phyloP scores from a whole-genome alignment of 2,113 vertebrate genomes.

The Bagarius yarrelli region DNA sequence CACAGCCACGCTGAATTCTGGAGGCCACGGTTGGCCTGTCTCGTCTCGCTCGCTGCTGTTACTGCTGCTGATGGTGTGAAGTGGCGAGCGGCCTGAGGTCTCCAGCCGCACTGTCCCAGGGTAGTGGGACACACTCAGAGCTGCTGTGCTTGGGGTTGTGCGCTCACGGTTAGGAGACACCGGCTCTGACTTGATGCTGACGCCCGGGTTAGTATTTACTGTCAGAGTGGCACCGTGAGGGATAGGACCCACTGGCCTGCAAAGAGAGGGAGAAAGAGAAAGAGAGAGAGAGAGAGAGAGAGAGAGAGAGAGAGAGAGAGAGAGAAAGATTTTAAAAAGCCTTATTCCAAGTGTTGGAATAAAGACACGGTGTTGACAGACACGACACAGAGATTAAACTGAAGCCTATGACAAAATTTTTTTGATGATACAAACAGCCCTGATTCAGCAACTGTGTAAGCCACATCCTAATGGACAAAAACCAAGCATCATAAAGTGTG shows the following conservation, averaged over 20 bases:
- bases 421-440: slow-evolving; percentile 18
- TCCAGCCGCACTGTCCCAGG: slow-evolving; percentile 78
- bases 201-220: slow-evolving; percentile 85
- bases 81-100: slow-evolving; percentile 80
- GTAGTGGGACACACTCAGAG: slow-evolving; percentile 65
- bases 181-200: slow-evolving; percentile 96
- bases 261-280: background rate
- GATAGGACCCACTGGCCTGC: slow-evolving; percentile 85
- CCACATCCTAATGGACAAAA: slow-evolving; percentile 21
- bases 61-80: slow-evolving; percentile 90
- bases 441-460: slow-evolving; percentile 9
- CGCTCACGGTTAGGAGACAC: slow-evolving; percentile 89
- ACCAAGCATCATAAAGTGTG: slow-evolving; percentile 25
- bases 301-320: background rate
- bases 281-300: background rate
- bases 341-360: slow-evolving; percentile 18
- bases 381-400: slow-evolving; percentile 31
- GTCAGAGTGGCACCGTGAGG: slow-evolving; percentile 87
- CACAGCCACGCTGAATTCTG: slow-evolving; percentile 76
- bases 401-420: slow-evolving; percentile 21
- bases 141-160: slow-evolving; percentile 75
- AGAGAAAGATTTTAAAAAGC: background rate
- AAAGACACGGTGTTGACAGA: slow-evolving; percentile 21
- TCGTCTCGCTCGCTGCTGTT: slow-evolving; percentile 92
- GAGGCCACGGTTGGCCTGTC: slow-evolving; percentile 62